Conservation (phyloP, 1,140 invertebrate species). For the Hydropsyche tenuis region DNA sequence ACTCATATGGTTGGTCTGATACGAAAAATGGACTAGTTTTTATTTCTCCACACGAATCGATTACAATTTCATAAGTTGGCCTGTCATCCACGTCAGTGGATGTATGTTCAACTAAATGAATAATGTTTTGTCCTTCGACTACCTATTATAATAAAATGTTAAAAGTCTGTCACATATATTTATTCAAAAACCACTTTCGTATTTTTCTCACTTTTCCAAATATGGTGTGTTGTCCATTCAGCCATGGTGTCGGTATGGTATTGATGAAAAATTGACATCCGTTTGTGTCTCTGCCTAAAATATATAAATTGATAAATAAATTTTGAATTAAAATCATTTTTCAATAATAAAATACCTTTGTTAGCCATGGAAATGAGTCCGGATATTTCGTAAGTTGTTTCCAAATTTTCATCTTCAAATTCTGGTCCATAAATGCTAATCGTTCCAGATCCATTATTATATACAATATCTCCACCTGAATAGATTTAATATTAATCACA, state of each 20-base stretch:
- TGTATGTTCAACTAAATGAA: conserved; percentile 84
- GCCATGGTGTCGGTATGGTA: conserved; percentile 85
- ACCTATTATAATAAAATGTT: conserved; percentile 61
- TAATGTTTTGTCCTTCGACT: conserved; percentile 79
- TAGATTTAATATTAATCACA: background rate
- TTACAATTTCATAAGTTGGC: conserved; percentile 71
- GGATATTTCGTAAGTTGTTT: conserved; percentile 83
- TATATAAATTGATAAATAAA: conserved; percentile 28
- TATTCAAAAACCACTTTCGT: too few relatives aligned
- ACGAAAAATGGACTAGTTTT: conserved; percentile 69
- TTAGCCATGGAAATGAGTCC: conserved; percentile 98
- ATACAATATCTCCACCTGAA: conserved; percentile 79
- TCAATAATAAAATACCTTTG: conserved; percentile 65
- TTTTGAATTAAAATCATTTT: conserved; percentile 23
- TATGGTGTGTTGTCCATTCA: conserved; percentile 91
- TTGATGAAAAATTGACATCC: conserved; percentile 98
- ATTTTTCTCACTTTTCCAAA: conserved; percentile 85
- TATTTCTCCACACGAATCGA: conserved; percentile 70
- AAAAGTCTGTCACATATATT: background rate
- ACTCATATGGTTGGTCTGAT: conserved; percentile 75
- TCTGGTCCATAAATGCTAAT: conserved; percentile 90
- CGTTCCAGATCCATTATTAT: conserved; percentile 78
- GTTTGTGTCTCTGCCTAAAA: conserved; percentile 72
- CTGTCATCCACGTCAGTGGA: conserved; percentile 77
- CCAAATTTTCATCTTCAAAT: conserved; percentile 95